Percentiles rank a stretch among this genome's conserved stretches.
These are phyloP conservation scores for Sminthurides aquaticus DNA, from an alignment of 2,888 invertebrate species.

Conservation along the genomic window DNA sequence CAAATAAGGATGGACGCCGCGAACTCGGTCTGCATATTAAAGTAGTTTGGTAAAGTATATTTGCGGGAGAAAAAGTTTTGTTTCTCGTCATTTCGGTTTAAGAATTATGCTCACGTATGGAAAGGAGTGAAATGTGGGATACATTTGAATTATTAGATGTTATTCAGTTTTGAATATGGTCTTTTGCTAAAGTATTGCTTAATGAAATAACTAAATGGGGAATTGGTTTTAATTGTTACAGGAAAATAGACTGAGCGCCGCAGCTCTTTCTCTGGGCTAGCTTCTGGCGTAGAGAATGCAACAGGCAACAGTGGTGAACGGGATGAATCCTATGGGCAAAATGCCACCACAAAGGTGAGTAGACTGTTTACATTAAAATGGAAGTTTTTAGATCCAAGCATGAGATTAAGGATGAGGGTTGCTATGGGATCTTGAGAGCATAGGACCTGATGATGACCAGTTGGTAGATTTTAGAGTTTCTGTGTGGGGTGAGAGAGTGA, in stretches of 20 bases:
- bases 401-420: too few relatives aligned
- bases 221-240: constrained; percentile 29
- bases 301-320: constrained; percentile 42
- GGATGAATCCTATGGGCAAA: constrained; percentile 43
- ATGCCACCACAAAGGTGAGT: constrained; percentile 43
- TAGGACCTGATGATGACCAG: too few relatives aligned
- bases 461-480: too few relatives aligned
- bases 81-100: neutral
- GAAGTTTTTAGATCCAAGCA: too few relatives aligned
- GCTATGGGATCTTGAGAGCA: too few relatives aligned
- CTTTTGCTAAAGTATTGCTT: too few relatives aligned
- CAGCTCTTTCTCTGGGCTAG: constrained; percentile 24
- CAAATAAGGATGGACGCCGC: too few relatives aligned
- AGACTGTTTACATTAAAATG: too few relatives aligned
- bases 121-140: neutral
- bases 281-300: constrained; percentile 37
- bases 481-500: too few relatives aligned
- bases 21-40: neutral
- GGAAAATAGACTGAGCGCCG: constrained; percentile 40
- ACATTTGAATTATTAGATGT: neutral
- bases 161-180: neutral
- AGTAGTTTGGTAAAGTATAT: neutral
- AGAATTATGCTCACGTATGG: neutral
- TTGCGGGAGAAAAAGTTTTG: neutral
- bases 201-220: too few relatives aligned